Conservation (phyloP, 2,797 vertebrate genomes). For the Acridotheres tristis region DNA sequence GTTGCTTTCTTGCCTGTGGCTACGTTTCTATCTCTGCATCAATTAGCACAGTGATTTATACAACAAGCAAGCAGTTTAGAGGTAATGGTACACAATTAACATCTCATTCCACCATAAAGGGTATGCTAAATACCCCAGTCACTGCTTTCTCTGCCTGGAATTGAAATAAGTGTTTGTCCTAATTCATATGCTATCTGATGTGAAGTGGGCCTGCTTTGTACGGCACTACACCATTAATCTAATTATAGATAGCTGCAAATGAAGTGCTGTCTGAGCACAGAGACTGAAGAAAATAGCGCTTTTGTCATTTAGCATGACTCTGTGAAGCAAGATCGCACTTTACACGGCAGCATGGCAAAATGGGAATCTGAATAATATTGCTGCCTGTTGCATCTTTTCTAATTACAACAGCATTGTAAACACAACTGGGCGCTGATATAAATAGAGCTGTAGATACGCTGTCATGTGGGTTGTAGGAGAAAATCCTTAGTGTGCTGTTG, state of each 20-base stretch:
- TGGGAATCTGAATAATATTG: slow-evolving; percentile 81
- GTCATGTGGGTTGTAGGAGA: slow-evolving; percentile 87
- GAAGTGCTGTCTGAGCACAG: slow-evolving; percentile 85
- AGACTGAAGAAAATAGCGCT: slow-evolving; percentile 84
- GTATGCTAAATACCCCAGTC: slow-evolving; percentile 91
- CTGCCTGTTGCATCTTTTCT: slow-evolving; percentile 91
- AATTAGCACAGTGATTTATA: slow-evolving; percentile 99
- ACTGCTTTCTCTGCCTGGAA: slow-evolving; percentile 89
- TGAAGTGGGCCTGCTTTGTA: slow-evolving; percentile 90
- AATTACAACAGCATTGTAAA: slow-evolving; percentile 89
- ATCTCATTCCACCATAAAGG: slow-evolving; percentile 96
- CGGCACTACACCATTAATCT: slow-evolving; percentile 92
- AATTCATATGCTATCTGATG: slow-evolving; percentile 90
- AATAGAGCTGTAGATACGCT: slow-evolving; percentile 96
- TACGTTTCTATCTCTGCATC: slow-evolving; percentile 98
- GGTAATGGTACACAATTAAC: slow-evolving; percentile 99
- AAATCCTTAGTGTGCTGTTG: slow-evolving; percentile 85
- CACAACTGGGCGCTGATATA: slow-evolving; percentile 85
- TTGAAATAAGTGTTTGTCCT: slow-evolving; percentile 92
- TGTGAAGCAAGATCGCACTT: slow-evolving; percentile 84
- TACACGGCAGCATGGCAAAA: slow-evolving; percentile 76
- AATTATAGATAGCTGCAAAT: slow-evolving; percentile 96
- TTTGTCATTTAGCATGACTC: slow-evolving; percentile 85
- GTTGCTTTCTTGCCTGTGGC: slow-evolving; percentile 91
- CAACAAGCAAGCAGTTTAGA: slow-evolving; percentile 99